Evolutionary conservation across 2,797 vertebrate genomes (phyloP).

Genomic region (Rhincodon typus): DNA sequence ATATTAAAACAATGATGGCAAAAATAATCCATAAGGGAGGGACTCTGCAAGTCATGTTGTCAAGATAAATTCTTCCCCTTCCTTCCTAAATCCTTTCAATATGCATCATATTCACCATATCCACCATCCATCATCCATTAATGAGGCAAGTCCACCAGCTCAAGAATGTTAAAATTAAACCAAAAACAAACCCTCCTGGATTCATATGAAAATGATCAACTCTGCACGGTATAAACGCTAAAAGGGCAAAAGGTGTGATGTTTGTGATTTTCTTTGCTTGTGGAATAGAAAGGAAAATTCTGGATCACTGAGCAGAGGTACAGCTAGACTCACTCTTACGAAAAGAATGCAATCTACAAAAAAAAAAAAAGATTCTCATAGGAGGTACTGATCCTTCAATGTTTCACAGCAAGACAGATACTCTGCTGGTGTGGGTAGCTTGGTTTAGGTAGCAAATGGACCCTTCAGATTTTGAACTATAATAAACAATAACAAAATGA

Average conservation of each 20-base stretch:
- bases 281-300: neutral
- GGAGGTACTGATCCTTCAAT: neutral
- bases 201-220: neutral
- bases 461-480: neutral
- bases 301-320: neutral
- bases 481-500: neutral
- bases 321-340: neutral
- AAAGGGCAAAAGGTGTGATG: neutral
- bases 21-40: neutral
- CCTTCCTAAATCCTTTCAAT: neutral
- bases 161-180: neutral
- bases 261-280: neutral
- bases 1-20: no score
- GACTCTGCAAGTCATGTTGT: neutral
- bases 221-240: neutral
- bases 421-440: neutral
- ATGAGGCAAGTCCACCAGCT: neutral
- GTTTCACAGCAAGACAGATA: neutral
- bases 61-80: neutral
- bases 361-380: neutral
- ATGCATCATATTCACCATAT: neutral
- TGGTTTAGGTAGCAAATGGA: neutral
- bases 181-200: neutral
- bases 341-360: neutral
- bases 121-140: neutral